Evolutionary conservation across 2,888 invertebrate genomes (phyloP), one percentile per base, ranked within the genome.

Genomic region (Drosophila pseudotakahashii): DNA sequence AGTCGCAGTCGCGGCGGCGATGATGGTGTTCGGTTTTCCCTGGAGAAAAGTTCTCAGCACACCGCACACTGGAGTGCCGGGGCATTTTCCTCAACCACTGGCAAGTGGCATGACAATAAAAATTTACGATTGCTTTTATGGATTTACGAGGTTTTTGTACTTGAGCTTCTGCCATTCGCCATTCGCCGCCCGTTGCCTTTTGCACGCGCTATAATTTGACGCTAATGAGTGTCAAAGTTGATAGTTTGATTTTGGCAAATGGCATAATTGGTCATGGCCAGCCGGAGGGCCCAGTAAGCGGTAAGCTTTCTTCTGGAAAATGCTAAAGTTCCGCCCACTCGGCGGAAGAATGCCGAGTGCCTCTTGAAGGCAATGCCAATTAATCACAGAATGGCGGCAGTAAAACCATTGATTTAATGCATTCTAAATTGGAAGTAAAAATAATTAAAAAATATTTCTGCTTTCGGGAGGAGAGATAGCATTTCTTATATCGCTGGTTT

Each of bases 211-310:
- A 79, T 74, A 81, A 81, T 84, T 83, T 89, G 89, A 82, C 89
- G 81, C 88, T 83, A 83, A 83, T 83, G 87, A 89, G 83, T 83
- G 88, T 81, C 88, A 84, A 87, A 84, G 85, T 86, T 88, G 89
- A 80, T 83, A 70, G 83, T 86, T 87, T 77, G 86, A 73, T 88
- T 82, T 79, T 82, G 69, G 68, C 85, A 81, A 84, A 87, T 88
- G 82, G 68, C 77, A 83, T 76, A 87, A 81, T 84, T 74, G 75
- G 57, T 68, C 52, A 53, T 54, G 75, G 52, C 19, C 16, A 32
- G 30, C 30, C 47, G 5, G 47, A 11, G 30, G 47, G 16, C 14
- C 14, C 14, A n/a, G 30, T 14, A 4, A 26, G 45, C 26, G 45
- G 45, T 47, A 30, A 30, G 11, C 47, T 47, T 32, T 47, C 47